Conservation (phyloP, 2,113 vertebrate species). For the Ctenodactylus gundi region DNA sequence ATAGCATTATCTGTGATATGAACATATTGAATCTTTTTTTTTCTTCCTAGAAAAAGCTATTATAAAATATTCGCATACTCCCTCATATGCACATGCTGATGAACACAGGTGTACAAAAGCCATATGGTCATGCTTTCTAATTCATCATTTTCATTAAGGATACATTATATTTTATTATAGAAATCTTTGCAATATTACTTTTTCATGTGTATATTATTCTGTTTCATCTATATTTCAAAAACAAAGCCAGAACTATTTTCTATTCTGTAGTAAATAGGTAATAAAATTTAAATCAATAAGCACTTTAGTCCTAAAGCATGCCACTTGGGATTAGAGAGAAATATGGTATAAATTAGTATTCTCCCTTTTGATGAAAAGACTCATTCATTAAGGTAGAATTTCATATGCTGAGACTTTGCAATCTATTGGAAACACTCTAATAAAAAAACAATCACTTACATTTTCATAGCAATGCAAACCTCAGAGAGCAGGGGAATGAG, state of each 20-base stretch:
- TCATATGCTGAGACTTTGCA: background rate
- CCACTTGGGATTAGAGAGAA: conserved; percentile 1
- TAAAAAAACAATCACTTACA: background rate
- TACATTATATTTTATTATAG: conserved; percentile 2
- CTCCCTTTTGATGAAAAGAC: conserved; percentile 18
- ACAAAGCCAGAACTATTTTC: conserved; percentile 4
- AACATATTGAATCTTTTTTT: background rate
- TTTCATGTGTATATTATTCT: conserved; percentile 18
- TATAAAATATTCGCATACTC: background rate
- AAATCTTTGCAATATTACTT: background rate
- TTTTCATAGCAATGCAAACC: conserved; percentile 3
- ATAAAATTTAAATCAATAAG: conserved; percentile 61
- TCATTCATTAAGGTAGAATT: conserved; percentile 43
- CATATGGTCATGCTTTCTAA: background rate
- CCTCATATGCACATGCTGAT: background rate
- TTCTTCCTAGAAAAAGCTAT: background rate
- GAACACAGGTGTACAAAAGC: background rate
- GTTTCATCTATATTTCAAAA: conserved; percentile 48
- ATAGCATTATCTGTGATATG: background rate
- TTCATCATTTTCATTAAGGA: conserved; percentile 27
- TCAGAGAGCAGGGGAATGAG: background rate
- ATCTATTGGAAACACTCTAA: background rate
- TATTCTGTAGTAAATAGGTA: conserved; percentile 1
- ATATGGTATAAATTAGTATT: conserved; percentile 4
- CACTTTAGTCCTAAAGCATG: background rate